Base-by-base conservation (phyloP, 1,140 invertebrate genomes). In the Paraescarpia echinospica region DNA sequence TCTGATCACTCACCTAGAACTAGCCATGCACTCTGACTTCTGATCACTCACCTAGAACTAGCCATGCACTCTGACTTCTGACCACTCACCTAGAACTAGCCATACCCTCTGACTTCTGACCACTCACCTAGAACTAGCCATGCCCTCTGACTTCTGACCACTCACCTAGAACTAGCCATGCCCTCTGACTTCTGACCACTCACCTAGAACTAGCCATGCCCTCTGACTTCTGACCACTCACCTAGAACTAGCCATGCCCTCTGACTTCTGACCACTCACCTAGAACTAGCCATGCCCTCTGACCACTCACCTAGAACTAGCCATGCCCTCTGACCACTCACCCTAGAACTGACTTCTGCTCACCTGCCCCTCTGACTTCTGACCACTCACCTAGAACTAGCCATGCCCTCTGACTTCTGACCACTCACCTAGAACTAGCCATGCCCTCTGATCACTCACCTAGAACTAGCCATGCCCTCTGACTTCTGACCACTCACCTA, bases 41-140 rank as follows among this genome's bases (percentile, higher is more conserved):
- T n/a, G 8, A 8, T 18, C 8, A 51, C 48, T 51, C 18, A 88
- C 91, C 48, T 51, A 51, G 48, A 77, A 9, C 48, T 93, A 93
- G 94, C 95, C 91, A 93, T 94, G n/a, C 93, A 94, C 33, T 95
- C 92, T 9, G 95, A 94, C 90, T 94, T 94, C n/a, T n/a, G 12
- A 41, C 12, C 4, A 41, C 41, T 27, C 59, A 18, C 59, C 59
- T 1, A 27, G 59, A n/a, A n/a, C n/a, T n/a, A n/a, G n/a, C n/a
- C n/a, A n/a, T n/a, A n/a, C n/a, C n/a, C n/a, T n/a, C n/a, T n/a
- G n/a, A n/a, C n/a, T n/a, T n/a, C n/a, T n/a, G 8, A 8, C 48
- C 8, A 51, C 48, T 51, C 18, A 88, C 91, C 48, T 51, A 51
- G 48, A 77, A 9, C 48, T 93, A 93, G 94, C 95, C 91, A 93